Evolutionary conservation across 2,113 vertebrate species (phyloP).

Genomic region (Desmodus rotundus): DNA sequence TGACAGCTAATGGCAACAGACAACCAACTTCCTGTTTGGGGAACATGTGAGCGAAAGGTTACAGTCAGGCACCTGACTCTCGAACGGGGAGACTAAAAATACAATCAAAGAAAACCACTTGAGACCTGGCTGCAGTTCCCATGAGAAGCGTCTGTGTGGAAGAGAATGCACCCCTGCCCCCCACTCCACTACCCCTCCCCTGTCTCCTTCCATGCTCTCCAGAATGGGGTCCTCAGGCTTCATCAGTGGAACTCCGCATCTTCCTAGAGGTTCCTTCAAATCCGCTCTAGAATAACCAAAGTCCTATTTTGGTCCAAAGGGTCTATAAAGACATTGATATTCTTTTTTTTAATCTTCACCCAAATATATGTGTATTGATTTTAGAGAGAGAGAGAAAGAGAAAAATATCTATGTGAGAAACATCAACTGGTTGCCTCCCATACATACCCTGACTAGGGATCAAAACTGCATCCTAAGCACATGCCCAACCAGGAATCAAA

Average conservation of each 20-base stretch:
- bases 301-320: not conserved
- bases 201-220: not conserved
- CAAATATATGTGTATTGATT: no score
- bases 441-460: no score
- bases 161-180: not conserved
- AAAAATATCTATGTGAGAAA: no score
- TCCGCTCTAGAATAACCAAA: not conserved
- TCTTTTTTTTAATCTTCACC: not conserved
- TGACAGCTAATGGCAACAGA: slow-evolving; percentile 64
- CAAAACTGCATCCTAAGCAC: no score
- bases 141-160: slow-evolving; percentile 9
- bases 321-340: not conserved
- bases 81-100: slow-evolving; percentile 46
- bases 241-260: not conserved
- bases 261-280: not conserved
- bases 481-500: no score
- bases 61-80: slow-evolving; percentile 74
- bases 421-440: no score
- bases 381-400: no score
- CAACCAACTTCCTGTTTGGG: slow-evolving; percentile 76
- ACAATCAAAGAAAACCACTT: slow-evolving; percentile 48
- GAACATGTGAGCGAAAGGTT: slow-evolving; percentile 71
- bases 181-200: not conserved
- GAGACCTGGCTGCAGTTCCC: not conserved
- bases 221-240: not conserved